These are phyloP conservation scores for Etheostoma cragini DNA, from an alignment of 2,113 vertebrate genomes.

Conservation along the genomic window DNA sequence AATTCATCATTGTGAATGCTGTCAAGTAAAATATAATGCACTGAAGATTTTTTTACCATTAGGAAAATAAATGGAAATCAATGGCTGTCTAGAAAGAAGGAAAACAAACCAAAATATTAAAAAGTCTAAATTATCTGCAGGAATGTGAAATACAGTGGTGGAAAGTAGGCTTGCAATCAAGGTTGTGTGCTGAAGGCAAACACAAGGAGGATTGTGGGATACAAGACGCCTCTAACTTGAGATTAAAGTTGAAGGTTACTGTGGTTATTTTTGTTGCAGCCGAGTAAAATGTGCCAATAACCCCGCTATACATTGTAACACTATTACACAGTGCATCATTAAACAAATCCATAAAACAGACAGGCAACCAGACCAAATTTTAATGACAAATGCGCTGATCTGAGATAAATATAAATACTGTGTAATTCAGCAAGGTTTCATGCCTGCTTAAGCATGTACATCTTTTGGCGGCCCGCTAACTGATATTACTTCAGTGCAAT, in stretches of 20 bases:
- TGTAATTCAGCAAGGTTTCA: constrained; percentile 81
- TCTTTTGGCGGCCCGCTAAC: constrained; percentile 78
- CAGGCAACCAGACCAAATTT: constrained; percentile 64
- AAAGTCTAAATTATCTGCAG: too few relatives aligned
- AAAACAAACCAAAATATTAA: background rate
- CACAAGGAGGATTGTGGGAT: background rate
- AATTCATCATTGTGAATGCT: constrained; percentile 28
- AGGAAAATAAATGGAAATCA: constrained; percentile 29
- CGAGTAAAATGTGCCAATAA: constrained; percentile 61
- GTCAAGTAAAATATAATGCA: constrained; percentile 29
- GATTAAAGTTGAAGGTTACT: constrained; percentile 37
- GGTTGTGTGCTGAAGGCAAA: background rate
- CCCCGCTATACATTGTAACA: constrained; percentile 48
- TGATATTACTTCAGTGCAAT: constrained; percentile 76
- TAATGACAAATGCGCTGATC: constrained; percentile 79
- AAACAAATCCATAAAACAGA: constrained; percentile 73
- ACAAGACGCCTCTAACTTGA: background rate
- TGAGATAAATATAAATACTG: constrained; percentile 80
- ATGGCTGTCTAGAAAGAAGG: background rate
- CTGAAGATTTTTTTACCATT: constrained; percentile 15
- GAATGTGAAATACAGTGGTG: too few relatives aligned
- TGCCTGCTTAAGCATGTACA: constrained; percentile 83
- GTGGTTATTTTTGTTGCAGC: constrained; percentile 45
- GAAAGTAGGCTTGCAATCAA: background rate
- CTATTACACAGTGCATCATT: constrained; percentile 63